Evolutionary conservation across 1,140 invertebrate genomes (phyloP), one percentile per base, ranked within the genome.

Genomic region (Archegozetes longisetosus): DNA sequence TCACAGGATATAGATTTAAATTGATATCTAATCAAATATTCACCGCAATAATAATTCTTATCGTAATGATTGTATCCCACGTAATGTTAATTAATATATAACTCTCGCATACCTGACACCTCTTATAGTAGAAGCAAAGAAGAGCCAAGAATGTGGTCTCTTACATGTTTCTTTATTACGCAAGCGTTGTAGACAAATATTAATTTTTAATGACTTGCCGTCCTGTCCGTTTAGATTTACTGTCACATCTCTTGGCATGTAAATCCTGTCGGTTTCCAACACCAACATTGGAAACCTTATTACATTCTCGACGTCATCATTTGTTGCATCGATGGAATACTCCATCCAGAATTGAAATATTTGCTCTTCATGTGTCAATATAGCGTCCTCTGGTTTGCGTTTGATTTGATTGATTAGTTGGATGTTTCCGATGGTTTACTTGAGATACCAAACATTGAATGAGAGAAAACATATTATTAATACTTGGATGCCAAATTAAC

Each of bases 361-460:
- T 73, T 89, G 81, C 32, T 90, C 84, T 71, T 91, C 88, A 0
- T 86, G 81, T 22, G 81, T 76, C 26, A 71, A 69, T 68, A 81
- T 77, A 23, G 48, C 59, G 47, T 74, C 70, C 67, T 84, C 69
- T 0, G 66, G 65, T 60, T 73, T 84, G 70, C 88, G 91, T 50
- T 89, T 78, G 75, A 92, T 95, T 55, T 84, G 81, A 73, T 91
- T 87, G 70, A 99, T 98, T 14, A 99, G 75, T 65, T 84, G 82
- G 66, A 99, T 98, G 74, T 99, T 99, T 1, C 90, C 91, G 69
- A 98, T 88, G 22, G 95, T 98, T 1, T 91, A 96, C 72, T 97
- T 97, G 32, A 99, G 76, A 71, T 96, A 84, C 95, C 96, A 99
- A n/a, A n/a, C n/a, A n/a, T n/a, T n/a, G n/a, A n/a, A n/a, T n/a